Conservation (phyloP, 2,113 vertebrate genomes). For the Callaeas wilsoni region DNA sequence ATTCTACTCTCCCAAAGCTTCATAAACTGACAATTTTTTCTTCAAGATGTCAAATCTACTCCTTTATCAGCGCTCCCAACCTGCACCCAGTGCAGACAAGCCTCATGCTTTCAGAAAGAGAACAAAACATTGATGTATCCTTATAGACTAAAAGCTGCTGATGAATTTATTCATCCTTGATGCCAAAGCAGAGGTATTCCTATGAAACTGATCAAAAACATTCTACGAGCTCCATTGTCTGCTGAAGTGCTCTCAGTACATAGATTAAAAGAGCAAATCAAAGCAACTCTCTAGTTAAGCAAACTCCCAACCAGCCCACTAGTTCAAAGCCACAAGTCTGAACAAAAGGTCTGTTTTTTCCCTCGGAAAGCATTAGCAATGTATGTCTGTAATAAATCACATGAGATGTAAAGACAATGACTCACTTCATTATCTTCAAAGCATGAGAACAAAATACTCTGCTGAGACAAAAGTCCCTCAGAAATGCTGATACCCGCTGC, state of each 20-base stretch:
- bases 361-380: neutral
- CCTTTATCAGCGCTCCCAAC: neutral
- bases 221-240: neutral
- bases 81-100: neutral
- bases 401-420: constrained; percentile 24
- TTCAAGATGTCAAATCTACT: neutral
- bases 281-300: neutral
- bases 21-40: neutral
- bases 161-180: neutral
- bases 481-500: neutral
- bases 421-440: constrained; percentile 16
- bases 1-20: neutral
- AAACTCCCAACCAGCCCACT: neutral
- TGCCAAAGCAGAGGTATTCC: neutral
- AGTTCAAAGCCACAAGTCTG: neutral
- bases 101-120: neutral
- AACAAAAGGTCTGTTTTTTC: neutral
- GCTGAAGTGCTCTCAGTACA: neutral
- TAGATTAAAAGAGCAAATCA: constrained; percentile 4
- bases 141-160: neutral
- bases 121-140: neutral
- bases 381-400: neutral
- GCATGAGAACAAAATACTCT: neutral
- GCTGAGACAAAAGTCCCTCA: neutral
- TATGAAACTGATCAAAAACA: neutral